Base-by-base conservation (phyloP, 2,113 vertebrate species). In the Zeus faber region DNA sequence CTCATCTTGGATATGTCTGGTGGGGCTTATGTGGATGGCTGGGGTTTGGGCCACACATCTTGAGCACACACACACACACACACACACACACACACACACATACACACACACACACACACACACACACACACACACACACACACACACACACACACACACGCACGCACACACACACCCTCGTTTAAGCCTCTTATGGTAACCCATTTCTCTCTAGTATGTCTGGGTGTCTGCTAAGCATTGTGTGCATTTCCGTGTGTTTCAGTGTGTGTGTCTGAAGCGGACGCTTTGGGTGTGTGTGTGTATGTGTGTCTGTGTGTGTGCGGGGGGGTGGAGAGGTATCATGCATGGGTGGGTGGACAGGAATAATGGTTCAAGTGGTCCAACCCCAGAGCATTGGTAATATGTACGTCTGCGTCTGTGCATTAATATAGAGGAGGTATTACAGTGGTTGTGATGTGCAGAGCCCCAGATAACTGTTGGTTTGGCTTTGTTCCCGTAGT, bases 401-500 rank as follows among this genome's bases (percentile, higher is more conserved):
- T 16, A 16, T 44, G 52, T 54, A 54, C 46, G 49, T 45, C 52
- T 44, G 27, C 37, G 10, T 51, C 27, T 54, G 62, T 35, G 65
- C 78, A 78, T 68, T 85, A 81, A 35, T 35, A 82, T 85, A 76
- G 67, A 76, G 62, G 63, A 63, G 64, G 65, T 59, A 74, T 81
- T 76, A 74, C 37, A 68, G 74, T 68, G 55, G 74, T 81, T 79
- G 62, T 71, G 69, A 67, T 72, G 72, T 53, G 67, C 66, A 78
- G 68, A 60, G 70, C 65, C 41, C 22, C 49, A 72, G 54, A 83
- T 80, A 60, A 72, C 25, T 56, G 49, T 55, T 22, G 58, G 57
- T 51, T 40, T 71, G 44, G 70, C 45, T 67, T 54, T 63, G 16
- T 65, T 55, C 47, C 48, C 48, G 21, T 56, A 54, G 50, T 52